These are phyloP conservation scores for Callyntrura guangdongensis DNA, from an alignment of 2,888 invertebrate genomes.

Conservation along the genomic window DNA sequence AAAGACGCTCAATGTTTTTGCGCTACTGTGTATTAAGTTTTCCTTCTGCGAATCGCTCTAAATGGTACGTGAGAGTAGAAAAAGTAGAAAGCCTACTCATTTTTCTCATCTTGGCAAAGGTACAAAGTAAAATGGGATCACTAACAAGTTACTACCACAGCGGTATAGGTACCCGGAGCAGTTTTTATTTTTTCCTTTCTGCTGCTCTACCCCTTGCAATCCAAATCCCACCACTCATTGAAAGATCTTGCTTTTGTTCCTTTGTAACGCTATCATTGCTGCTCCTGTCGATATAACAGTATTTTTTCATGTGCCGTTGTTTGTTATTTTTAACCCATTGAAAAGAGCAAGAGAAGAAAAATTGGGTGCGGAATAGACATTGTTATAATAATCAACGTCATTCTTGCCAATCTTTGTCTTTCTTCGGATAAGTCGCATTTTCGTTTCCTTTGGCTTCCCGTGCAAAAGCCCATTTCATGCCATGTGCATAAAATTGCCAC, in stretches of 20 bases:
- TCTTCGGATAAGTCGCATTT: neutral
- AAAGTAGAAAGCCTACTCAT: neutral
- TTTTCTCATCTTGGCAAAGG: slow-evolving; percentile 58
- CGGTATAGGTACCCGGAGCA: neutral
- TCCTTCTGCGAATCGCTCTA: neutral
- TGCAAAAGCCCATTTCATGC: neutral
- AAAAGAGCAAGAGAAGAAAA: neutral
- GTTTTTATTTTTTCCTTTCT: neutral
- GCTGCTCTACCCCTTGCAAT: no score
- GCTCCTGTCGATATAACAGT: neutral
- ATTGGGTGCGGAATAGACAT: slow-evolving; percentile 7
- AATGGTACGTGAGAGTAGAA: neutral
- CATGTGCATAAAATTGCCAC: slow-evolving; percentile 34
- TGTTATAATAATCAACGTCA: slow-evolving; percentile 57
- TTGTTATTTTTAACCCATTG: neutral
- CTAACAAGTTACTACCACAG: neutral
- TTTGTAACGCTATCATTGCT: neutral
- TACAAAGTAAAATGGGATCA: slow-evolving; percentile 12
- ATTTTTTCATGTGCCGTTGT: neutral
- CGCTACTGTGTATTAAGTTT: neutral
- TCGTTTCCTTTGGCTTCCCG: neutral
- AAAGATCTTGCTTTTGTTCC: neutral
- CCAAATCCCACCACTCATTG: neutral
- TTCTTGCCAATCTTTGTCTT: slow-evolving; percentile 40
- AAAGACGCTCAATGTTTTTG: neutral